phyloP scores from a whole-genome alignment of 2,888 invertebrate genomes.

The Nomada hirtipes region DNA sequence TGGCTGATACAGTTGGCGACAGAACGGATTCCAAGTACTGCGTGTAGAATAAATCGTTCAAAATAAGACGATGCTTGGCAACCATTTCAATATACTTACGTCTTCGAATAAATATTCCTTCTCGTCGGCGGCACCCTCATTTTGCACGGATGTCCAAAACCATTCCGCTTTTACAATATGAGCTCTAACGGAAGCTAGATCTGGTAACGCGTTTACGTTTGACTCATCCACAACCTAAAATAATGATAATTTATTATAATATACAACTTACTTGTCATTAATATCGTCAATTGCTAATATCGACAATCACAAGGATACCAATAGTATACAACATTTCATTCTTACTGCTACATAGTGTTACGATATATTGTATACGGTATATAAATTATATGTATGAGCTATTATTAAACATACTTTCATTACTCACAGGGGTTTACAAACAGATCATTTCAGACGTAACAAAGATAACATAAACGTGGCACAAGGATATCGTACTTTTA shows the following conservation, averaged over 20 bases:
- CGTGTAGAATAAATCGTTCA: slow-evolving; percentile 47
- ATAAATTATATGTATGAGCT: neutral
- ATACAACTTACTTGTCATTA: slow-evolving; percentile 1
- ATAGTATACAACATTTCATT: slow-evolving; percentile 3
- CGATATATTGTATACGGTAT: neutral
- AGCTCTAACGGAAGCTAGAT: slow-evolving; percentile 88
- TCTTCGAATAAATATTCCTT: slow-evolving; percentile 94
- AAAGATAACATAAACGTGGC: neutral
- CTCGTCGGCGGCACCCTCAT: slow-evolving; percentile 96
- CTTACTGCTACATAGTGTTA: neutral
- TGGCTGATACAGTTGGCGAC: slow-evolving; percentile 84
- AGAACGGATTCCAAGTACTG: slow-evolving; percentile 85
- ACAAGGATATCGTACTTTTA: neutral
- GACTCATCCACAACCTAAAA: slow-evolving; percentile 94
- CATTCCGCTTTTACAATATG: slow-evolving; percentile 96
- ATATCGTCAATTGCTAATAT: neutral
- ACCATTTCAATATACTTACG: slow-evolving; percentile 86
- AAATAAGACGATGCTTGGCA: neutral
- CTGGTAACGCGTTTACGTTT: slow-evolving; percentile 89
- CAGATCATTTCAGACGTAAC: slow-evolving; percentile 11
- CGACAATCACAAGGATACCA: slow-evolving; percentile 3
- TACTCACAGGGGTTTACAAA: neutral
- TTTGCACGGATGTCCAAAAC: slow-evolving; percentile 99
- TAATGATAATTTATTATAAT: slow-evolving; percentile 13
- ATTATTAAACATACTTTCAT: slow-evolving; percentile 1